Base-by-base conservation (phyloP, 2,113 vertebrate species). In the Dromas ardeola region DNA sequence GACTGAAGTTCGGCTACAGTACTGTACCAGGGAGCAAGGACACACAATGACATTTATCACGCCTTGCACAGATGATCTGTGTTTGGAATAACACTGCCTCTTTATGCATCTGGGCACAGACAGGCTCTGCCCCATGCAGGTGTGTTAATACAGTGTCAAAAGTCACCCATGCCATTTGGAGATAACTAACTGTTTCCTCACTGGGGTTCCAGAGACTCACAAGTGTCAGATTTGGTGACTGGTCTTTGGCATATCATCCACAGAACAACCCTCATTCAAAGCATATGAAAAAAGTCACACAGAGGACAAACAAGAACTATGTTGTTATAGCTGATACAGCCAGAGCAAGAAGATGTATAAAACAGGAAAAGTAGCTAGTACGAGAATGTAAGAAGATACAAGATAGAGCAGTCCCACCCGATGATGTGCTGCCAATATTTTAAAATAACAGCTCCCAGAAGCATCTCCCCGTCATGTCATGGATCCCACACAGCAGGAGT, bases 361-460 rank as follows among this genome's bases (percentile, higher is more conserved):
- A 94, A 50, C 15, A 70, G 55, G 55, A 89, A 53, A 94, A 86
- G 85, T 70, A 86, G 71, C 67, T 83, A 40, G 30, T 42, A 88
- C 50, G 72, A 70, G 50, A 94, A 45, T 47, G 70, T 87, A 93
- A 96, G 52, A 91, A 93, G 94, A 91, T 90, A 62, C 0, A 1
- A 92, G 82, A 84, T 55, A 76, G 50, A 93, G 76, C 82, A 62
- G 97, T 88, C 86, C 94, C 96, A 95, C 95, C 94, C 94, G 0
- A 70, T 49, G 53, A 83, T 74, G 67, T 95, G 67, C 93, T 97
- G 97, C 97, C 96, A 97, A 26, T 84, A 81, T 93, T 95, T 88
- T 94, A 96, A 97, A 97, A 95, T 88, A 97, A 94, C 93, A 95
- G 79, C 52, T 97, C 88, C 88, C 86, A 92, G 69, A 86, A 93